Conservation (phyloP, 2,888 invertebrate species). For the Linyphia triangularis region DNA sequence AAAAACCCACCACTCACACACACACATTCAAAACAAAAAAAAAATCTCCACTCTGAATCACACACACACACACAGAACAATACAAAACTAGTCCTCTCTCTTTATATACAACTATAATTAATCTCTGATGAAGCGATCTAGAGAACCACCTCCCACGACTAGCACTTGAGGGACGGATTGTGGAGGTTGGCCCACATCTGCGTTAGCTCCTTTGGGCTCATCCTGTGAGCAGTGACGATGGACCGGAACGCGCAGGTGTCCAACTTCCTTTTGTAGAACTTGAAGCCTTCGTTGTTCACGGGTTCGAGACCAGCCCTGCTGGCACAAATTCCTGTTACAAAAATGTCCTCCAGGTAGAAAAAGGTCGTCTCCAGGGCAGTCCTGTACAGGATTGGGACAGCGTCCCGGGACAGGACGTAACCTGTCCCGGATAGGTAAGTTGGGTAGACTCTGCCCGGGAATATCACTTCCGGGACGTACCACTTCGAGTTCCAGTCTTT, state of each 20-base stretch:
- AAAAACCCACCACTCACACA: too few species aligned
- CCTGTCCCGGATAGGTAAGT: conserved; percentile 77
- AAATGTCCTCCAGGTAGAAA: conserved; percentile 76
- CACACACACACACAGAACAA: too few species aligned
- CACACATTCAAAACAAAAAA: not conserved
- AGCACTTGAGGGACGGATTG: conserved; percentile 75
- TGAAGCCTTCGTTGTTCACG: conserved; percentile 74
- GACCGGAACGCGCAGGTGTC: conserved; percentile 71
- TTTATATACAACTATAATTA: too few species aligned
- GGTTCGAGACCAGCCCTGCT: conserved; percentile 65
- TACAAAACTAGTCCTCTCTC: too few species aligned
- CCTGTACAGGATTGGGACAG: conserved; percentile 59
- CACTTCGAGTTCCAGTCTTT: conserved; percentile 76
- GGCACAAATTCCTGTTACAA: conserved; percentile 75
- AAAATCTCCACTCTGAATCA: not conserved
- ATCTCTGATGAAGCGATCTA: too few species aligned
- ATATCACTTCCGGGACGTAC: conserved; percentile 76
- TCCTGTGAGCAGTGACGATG: conserved; percentile 75
- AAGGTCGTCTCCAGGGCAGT: conserved; percentile 73
- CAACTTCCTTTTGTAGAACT: conserved; percentile 75
- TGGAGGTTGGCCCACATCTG: conserved; percentile 67
- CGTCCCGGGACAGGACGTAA: conserved; percentile 76
- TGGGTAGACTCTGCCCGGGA: conserved; percentile 76
- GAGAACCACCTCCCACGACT: too few species aligned
- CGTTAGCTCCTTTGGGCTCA: conserved; percentile 69